These are phyloP conservation scores for Acomys russatus DNA, from an alignment of 2,797 vertebrate genomes.

Conservation along the genomic window DNA sequence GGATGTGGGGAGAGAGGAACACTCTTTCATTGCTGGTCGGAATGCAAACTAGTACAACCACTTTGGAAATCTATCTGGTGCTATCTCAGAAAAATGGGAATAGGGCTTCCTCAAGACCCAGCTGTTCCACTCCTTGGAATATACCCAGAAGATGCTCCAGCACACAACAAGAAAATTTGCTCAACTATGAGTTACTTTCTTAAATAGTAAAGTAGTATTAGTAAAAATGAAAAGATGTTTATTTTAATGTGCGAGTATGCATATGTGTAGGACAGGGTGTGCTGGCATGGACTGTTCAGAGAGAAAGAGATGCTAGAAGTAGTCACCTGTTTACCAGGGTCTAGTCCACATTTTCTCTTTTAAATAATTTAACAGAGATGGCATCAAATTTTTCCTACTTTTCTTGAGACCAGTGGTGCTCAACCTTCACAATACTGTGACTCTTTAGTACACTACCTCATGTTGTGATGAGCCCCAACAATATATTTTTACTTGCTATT, in stretches of 20 bases:
- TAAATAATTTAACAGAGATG: not conserved
- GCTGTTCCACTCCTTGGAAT: no score
- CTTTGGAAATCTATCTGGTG: no score
- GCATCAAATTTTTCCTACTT: not conserved
- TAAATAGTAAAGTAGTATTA: no score
- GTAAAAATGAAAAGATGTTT: not conserved
- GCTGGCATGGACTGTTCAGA: not conserved
- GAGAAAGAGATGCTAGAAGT: not conserved
- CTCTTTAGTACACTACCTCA: not conserved
- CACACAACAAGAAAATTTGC: no score
- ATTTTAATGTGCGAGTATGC: not conserved
- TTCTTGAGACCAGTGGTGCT: not conserved
- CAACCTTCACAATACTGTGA: not conserved
- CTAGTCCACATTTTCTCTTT: not conserved
- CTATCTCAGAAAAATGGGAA: no score
- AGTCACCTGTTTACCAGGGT: not conserved
- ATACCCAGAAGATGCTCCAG: no score
- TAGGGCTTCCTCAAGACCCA: no score
- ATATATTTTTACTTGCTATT: not conserved
- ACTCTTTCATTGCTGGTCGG: no score
- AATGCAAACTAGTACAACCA: no score
- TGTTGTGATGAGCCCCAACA: not conserved
- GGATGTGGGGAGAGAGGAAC: no score
- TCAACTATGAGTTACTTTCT: no score
- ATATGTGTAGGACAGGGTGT: not conserved